Evolutionary conservation across 2,113 vertebrate genomes (phyloP), one percentile per base, ranked within the genome.

Genomic region (Ailurus styani): DNA sequence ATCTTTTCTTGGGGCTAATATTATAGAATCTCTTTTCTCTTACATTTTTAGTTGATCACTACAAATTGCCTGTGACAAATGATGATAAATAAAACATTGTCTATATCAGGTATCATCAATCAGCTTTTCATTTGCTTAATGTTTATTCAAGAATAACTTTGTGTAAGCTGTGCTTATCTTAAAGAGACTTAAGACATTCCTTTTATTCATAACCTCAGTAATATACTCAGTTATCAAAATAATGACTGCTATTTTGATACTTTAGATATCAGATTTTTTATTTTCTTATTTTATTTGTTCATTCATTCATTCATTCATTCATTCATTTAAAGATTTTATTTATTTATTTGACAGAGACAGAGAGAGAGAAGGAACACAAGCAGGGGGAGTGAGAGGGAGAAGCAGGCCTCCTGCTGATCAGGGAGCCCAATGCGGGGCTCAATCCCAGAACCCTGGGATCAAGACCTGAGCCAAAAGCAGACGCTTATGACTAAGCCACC

Each of bases 121-220:
- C 55, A 95, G 29, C 4, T 15, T 88, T 93, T 96, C n/a, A 96
- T 79, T 92, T 68, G 12, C 54, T 96, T 94, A 70, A 68, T 79
- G 52, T 90, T 87, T 94, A 55, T 31, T 72, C 23, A 73, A n/a
- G 20, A 85, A 89, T 73, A 85, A 1, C 4, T 91, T 85, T 64
- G 7, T 70, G 14, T 87, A 10, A 83, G 83, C 54, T 66, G 31
- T 72, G 5, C 83, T 90, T 91, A 84, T 70, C 29, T 72, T 75
- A 70, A 75, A 54, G 23, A 62, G 4, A 0, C 10, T 12, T 66
- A 25, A 75, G 31, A n/a, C 12, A 25, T 75, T 87, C 77, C 18
- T 52, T 75, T 23, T 66, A 47, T 64, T 68, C 11, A 50, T 45
- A 75, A 6, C 1, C 9, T 70, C 2, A 9, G 6, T 83, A 92